These are phyloP conservation scores for Phoenoteleia sp. DNA, from an alignment of 2,888 invertebrate species.

Conservation along the genomic window DNA sequence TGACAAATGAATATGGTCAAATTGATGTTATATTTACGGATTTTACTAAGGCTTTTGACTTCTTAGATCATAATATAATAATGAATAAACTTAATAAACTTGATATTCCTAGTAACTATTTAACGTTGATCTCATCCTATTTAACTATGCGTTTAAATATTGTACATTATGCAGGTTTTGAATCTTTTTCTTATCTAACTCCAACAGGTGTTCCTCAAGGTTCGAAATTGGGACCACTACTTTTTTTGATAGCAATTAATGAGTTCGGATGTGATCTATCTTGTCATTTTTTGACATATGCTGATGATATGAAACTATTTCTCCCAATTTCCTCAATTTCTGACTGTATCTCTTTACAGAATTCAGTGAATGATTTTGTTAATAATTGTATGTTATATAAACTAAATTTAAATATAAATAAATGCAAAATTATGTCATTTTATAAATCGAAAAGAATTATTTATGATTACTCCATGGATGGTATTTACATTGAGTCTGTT, in stretches of 20 bases:
- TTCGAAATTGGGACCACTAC: conserved; percentile 52
- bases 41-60: conserved; percentile 6
- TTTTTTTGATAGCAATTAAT: conserved; percentile 78
- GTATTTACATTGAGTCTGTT: too few species aligned
- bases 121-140: background rate
- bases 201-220: background rate
- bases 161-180: conserved; percentile 46
- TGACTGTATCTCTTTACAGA: too few species aligned
- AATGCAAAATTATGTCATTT: too few species aligned
- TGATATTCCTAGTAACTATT: background rate
- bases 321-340: too few species aligned
- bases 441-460: too few species aligned
- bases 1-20: background rate
- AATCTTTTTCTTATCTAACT: conserved; percentile 73
- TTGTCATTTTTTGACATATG: conserved; percentile 1
- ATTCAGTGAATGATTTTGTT: too few species aligned
- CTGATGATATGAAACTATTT: background rate
- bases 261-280: background rate
- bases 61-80: background rate
- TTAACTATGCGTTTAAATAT: background rate
- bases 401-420: background rate
- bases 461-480: too few species aligned
- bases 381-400: background rate
- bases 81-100: background rate
- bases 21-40: conserved; percentile 13